These are phyloP conservation scores for Stenotaenia linearis DNA, from an alignment of 2,888 invertebrate genomes.

Conservation along the genomic window DNA sequence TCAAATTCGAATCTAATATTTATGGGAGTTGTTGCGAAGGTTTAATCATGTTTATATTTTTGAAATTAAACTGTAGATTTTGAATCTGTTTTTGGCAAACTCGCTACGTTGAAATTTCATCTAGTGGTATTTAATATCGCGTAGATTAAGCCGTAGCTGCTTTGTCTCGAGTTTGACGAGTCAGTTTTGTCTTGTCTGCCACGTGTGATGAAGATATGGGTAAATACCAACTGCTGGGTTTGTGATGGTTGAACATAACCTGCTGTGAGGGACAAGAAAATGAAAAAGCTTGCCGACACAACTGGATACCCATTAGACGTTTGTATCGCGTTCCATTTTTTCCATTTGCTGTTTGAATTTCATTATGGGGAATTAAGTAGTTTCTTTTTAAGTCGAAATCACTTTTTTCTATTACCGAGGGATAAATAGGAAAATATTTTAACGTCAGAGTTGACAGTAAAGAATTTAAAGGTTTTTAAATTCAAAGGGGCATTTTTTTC, in stretches of 20 bases:
- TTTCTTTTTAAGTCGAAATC: neutral
- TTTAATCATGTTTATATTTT: too few species aligned
- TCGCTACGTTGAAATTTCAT: neutral
- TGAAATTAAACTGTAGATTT: too few species aligned
- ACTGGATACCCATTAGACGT: neutral
- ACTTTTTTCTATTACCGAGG: too few species aligned
- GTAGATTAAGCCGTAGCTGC: neutral
- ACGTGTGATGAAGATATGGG: conserved; percentile 15
- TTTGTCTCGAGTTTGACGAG: neutral
- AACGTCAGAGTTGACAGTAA: too few species aligned
- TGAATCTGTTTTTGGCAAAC: too few species aligned
- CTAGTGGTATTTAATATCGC: too few species aligned
- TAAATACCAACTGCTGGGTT: neutral
- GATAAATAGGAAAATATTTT: too few species aligned
- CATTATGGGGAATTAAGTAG: neutral
- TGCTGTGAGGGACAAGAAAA: neutral
- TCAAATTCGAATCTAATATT: too few species aligned
- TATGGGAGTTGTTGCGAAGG: too few species aligned
- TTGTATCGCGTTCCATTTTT: neutral
- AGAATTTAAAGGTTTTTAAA: too few species aligned
- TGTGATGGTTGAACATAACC: neutral
- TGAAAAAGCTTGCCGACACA: neutral
- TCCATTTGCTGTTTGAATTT: neutral
- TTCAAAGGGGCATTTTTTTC: too few species aligned
- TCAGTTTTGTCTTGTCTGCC: neutral